These are phyloP conservation scores for Rhopalosiphum padi DNA, from an alignment of 1,140 invertebrate species.

Conservation along the genomic window DNA sequence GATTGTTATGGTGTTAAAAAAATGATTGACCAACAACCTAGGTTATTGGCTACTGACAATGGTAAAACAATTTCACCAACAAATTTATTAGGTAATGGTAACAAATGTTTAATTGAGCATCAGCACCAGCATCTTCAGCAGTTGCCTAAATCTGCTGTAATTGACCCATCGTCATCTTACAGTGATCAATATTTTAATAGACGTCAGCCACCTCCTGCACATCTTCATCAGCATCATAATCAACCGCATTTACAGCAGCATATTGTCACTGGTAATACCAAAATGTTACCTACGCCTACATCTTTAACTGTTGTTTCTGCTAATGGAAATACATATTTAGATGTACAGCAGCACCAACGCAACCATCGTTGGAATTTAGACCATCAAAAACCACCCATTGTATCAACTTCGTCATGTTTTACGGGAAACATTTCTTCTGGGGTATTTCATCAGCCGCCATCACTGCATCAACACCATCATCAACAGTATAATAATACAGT, in stretches of 20 bases:
- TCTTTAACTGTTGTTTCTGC: conserved; percentile 31
- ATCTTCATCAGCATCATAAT: conserved; percentile 13
- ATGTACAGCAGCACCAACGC: conserved; percentile 12
- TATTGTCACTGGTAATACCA: conserved; percentile 10
- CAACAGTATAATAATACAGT: neutral
- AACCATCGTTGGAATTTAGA: conserved; percentile 33
- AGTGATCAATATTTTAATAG: conserved; percentile 18
- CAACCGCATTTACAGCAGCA: conserved; percentile 29
- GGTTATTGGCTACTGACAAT: neutral
- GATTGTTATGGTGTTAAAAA: conserved; percentile 50
- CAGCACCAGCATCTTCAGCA: conserved; percentile 2
- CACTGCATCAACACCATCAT: neutral
- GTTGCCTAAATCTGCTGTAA: neutral
- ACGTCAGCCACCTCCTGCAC: conserved; percentile 19
- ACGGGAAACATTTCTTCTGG: conserved; percentile 10
- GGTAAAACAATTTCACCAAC: neutral
- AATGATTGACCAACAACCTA: conserved; percentile 36
- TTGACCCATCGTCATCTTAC: neutral
- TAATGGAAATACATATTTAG: conserved; percentile 27
- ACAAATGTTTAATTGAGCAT: neutral
- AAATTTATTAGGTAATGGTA: neutral
- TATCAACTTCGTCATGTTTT: conserved; percentile 41
- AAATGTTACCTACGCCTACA: conserved; percentile 25
- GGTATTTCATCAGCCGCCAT: conserved; percentile 6
- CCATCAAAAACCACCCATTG: conserved; percentile 5